These are phyloP conservation scores for Hofmannophila pseudospretella DNA, from an alignment of 2,888 invertebrate genomes.

Conservation along the genomic window DNA sequence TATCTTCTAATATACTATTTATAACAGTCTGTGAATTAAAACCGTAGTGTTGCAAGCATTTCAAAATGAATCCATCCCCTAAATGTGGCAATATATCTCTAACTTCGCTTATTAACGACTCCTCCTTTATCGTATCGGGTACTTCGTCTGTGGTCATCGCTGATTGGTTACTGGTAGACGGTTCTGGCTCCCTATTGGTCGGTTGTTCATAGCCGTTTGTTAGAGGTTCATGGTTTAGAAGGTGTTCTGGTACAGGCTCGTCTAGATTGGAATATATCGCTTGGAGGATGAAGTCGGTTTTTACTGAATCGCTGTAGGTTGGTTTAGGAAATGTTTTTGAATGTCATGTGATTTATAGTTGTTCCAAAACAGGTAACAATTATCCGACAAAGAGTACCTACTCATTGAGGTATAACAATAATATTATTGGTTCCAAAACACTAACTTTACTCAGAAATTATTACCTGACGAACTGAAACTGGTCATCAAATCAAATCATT, in stretches of 20 bases:
- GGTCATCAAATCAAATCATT: no score
- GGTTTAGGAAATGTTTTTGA: constrained; percentile 3
- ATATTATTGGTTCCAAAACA: no score
- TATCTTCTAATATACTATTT: constrained; percentile 88
- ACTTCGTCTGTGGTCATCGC: constrained; percentile 46
- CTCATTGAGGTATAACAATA: no score
- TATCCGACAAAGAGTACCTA: no score
- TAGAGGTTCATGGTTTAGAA: constrained; percentile 15
- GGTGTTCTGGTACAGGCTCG: constrained; percentile 44
- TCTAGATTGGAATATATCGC: constrained; percentile 69
- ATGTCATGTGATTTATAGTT: no score
- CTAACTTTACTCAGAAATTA: no score
- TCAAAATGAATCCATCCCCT: constrained; percentile 85
- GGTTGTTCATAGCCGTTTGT: constrained; percentile 43
- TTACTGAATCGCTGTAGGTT: constrained; percentile 69
- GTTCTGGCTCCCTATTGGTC: constrained; percentile 21
- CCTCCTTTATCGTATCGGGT: constrained; percentile 59
- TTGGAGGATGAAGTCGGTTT: constrained; percentile 74
- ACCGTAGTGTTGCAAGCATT: constrained; percentile 86
- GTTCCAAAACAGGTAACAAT: no score
- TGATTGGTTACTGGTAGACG: constrained; percentile 11
- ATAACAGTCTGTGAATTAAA: constrained; percentile 87
- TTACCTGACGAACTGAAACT: no score
- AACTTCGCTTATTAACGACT: constrained; percentile 79
- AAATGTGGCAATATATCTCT: constrained; percentile 89